These are phyloP conservation scores for Aphaenogaster floridana DNA, from an alignment of 1,140 invertebrate genomes.

Conservation along the genomic window DNA sequence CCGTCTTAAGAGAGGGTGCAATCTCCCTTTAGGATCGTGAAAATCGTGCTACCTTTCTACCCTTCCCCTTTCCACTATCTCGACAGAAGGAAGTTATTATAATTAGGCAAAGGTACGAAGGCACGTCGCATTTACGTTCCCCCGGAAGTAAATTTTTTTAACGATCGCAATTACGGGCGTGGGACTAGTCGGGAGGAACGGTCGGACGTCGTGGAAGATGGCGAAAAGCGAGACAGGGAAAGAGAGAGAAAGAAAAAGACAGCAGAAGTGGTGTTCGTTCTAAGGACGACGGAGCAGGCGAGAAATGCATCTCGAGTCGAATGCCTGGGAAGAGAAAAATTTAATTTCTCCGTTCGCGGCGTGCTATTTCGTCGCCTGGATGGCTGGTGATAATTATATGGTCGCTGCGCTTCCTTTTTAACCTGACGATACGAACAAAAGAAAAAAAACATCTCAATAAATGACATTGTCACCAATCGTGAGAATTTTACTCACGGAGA, in stretches of 20 bases:
- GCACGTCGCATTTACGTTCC: conserved; percentile 55
- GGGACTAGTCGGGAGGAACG: conserved; percentile 38
- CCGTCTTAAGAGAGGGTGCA: conserved; percentile 10
- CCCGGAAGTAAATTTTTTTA: conserved; percentile 51
- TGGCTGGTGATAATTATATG: conserved; percentile 53
- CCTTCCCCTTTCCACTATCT: not conserved
- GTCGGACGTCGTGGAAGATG: conserved; percentile 34
- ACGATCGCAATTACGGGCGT: conserved; percentile 61
- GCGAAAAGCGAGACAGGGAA: conserved; percentile 22
- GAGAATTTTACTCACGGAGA: conserved; percentile 49
- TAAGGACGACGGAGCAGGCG: not conserved
- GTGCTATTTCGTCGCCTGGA: conserved; percentile 35
- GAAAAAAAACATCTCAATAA: conserved; percentile 24
- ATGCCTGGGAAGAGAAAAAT: conserved; percentile 49
- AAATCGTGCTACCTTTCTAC: not conserved
- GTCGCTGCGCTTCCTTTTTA: conserved; percentile 29
- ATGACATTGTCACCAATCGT: conserved; percentile 43
- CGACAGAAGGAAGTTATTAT: conserved; percentile 41
- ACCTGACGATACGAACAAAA: conserved; percentile 3
- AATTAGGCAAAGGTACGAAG: conserved; percentile 51
- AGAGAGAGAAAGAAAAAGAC: not conserved
- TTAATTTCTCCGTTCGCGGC: conserved; percentile 48
- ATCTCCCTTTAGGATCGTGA: conserved; percentile 24
- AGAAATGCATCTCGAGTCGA: conserved; percentile 7
- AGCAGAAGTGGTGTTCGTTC: not conserved